Evolutionary conservation across 2,113 vertebrate genomes (phyloP).

Genomic region (Chaenocephalus aceratus): DNA sequence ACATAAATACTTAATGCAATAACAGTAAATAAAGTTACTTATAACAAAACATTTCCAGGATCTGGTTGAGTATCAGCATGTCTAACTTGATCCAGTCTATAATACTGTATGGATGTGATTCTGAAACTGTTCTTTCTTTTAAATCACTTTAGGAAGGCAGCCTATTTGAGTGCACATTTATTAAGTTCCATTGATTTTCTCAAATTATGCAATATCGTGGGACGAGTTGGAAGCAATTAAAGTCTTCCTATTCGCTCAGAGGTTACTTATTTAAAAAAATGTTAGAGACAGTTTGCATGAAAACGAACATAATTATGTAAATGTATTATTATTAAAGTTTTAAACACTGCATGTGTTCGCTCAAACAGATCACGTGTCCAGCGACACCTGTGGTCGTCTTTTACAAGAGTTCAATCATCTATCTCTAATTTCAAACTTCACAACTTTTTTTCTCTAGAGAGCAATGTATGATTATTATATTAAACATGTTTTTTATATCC

Average conservation of each 20-base stretch:
- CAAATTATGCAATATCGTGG: neutral
- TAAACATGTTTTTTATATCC: neutral
- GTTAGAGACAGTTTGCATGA: neutral
- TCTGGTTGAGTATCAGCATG: neutral
- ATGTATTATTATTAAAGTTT: neutral
- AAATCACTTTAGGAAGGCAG: neutral
- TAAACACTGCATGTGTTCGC: neutral
- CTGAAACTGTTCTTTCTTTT: neutral
- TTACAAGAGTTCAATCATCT: slow-evolving; percentile 32
- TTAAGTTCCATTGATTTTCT: neutral
- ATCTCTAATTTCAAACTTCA: slow-evolving; percentile 10
- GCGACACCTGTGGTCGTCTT: slow-evolving; percentile 55
- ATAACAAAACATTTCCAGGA: neutral
- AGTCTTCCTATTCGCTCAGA: neutral
- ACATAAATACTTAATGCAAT: neutral
- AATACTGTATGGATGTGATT: neutral
- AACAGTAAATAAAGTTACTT: too few relatives aligned
- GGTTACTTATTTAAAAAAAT: neutral
- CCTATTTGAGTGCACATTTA: neutral
- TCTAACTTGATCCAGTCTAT: neutral
- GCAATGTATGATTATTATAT: neutral
- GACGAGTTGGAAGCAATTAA: too few relatives aligned
- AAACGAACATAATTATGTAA: neutral
- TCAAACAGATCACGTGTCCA: neutral
- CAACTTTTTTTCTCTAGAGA: neutral